Evolutionary conservation across 2,113 vertebrate species (phyloP).

Genomic region (Pollimyrus isidori): DNA sequence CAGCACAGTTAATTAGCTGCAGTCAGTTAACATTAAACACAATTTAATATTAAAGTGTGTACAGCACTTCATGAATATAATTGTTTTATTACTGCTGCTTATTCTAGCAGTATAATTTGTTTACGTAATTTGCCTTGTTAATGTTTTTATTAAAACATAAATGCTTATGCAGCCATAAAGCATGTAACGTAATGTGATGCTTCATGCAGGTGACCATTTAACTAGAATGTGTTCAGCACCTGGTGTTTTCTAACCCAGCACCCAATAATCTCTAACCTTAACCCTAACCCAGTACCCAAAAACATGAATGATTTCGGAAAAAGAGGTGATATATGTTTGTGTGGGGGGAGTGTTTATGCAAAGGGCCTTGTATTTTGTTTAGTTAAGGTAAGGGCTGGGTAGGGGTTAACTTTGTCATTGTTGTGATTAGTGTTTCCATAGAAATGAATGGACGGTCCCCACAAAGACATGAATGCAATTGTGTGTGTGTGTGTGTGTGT

Average conservation of each 20-base stretch:
- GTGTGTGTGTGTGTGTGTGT: no score
- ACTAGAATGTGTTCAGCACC: neutral
- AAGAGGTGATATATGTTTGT: neutral
- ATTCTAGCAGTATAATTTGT: neutral
- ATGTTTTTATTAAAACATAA: neutral
- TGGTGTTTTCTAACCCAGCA: neutral
- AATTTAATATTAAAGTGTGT: neutral
- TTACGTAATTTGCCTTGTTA: neutral
- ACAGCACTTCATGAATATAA: neutral
- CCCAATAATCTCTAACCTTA: neutral
- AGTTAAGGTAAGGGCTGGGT: no score
- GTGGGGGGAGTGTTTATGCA: neutral
- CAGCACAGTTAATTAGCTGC: constrained; percentile 3
- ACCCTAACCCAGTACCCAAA: neutral
- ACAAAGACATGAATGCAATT: neutral
- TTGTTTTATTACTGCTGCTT: neutral
- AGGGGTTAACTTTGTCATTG: no score
- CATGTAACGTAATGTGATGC: neutral
- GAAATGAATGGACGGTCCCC: neutral
- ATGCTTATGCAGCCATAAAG: neutral
- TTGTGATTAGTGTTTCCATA: neutral
- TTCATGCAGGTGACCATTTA: neutral
- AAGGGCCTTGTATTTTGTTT: no score
- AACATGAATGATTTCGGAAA: neutral
- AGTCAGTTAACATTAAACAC: neutral